Percentiles rank a stretch among this genome's conserved stretches.
phyloP scores from a whole-genome alignment of 1,140 invertebrate genomes.

The Adoxophyes honmai region DNA sequence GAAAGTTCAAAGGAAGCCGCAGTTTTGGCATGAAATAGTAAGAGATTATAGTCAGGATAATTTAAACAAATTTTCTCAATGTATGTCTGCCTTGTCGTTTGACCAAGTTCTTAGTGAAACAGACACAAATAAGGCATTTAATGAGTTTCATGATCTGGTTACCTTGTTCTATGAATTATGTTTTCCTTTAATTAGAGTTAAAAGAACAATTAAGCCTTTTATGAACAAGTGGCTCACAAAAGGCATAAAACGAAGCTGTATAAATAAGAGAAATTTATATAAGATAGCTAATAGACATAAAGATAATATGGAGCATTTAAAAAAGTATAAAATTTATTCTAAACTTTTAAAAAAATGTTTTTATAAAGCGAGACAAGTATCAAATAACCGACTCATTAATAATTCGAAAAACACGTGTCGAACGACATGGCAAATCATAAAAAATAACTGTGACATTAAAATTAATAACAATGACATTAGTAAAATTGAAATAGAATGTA shows the following conservation, averaged over 20 bases:
- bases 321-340: too few relatives aligned
- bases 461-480: background rate
- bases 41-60: background rate
- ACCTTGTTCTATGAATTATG: background rate
- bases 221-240: background rate
- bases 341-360: too few relatives aligned
- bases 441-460: background rate
- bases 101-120: background rate
- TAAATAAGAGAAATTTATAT: background rate
- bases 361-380: too few relatives aligned
- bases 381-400: too few relatives aligned
- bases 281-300: background rate
- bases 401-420: too few relatives aligned
- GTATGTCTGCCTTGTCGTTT: background rate
- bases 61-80: background rate
- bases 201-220: background rate
- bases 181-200: background rate
- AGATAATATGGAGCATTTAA: background rate
- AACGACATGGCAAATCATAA: conserved; percentile 1
- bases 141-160: background rate
- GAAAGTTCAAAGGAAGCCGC: background rate
- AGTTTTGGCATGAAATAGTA: background rate
- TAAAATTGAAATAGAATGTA: background rate
- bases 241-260: background rate
- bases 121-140: background rate